Conservation (phyloP, 2,888 invertebrate species). For the Sinelater perroti region DNA sequence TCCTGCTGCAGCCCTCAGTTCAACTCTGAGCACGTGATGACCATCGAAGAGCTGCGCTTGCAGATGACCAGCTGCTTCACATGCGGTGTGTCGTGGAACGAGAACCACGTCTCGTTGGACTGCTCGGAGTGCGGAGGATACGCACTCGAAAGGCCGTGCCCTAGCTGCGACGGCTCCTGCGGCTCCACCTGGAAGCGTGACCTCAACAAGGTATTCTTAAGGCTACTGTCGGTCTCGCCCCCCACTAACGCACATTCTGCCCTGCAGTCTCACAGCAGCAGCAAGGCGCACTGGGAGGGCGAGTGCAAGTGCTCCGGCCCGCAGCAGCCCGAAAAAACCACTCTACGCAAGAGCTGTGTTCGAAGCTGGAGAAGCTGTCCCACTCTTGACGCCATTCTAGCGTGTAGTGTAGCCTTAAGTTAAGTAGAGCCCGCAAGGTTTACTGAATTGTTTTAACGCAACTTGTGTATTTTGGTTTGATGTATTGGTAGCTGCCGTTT, state of each 20-base stretch:
- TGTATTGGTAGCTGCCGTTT: conserved; percentile 5
- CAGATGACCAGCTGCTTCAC: conserved; percentile 79
- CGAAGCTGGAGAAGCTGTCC: conserved; percentile 64
- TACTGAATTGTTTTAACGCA: conserved; percentile 31
- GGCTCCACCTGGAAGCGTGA: conserved; percentile 78
- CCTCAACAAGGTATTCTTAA: conserved; percentile 72
- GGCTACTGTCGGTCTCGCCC: background rate
- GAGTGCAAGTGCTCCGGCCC: conserved; percentile 63
- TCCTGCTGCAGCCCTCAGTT: conserved; percentile 46
- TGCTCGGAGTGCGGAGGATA: conserved; percentile 85
- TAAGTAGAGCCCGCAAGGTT: conserved; percentile 33
- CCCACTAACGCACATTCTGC: conserved; percentile 29
- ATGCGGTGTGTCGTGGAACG: conserved; percentile 83
- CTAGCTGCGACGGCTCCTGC: conserved; percentile 78
- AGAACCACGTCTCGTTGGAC: conserved; percentile 78
- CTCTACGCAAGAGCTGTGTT: conserved; percentile 63
- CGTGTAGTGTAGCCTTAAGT: conserved; percentile 49
- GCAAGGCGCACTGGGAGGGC: conserved; percentile 77
- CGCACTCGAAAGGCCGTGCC: conserved; percentile 78
- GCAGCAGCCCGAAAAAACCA: conserved; percentile 33
- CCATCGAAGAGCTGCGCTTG: conserved; percentile 75
- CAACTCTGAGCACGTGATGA: conserved; percentile 65
- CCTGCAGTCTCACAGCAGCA: conserved; percentile 74
- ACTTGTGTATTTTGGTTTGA: conserved; percentile 9
- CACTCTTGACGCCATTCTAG: conserved; percentile 63